Conservation (phyloP, 2,113 vertebrate species). For the Archocentrus centrarchus region DNA sequence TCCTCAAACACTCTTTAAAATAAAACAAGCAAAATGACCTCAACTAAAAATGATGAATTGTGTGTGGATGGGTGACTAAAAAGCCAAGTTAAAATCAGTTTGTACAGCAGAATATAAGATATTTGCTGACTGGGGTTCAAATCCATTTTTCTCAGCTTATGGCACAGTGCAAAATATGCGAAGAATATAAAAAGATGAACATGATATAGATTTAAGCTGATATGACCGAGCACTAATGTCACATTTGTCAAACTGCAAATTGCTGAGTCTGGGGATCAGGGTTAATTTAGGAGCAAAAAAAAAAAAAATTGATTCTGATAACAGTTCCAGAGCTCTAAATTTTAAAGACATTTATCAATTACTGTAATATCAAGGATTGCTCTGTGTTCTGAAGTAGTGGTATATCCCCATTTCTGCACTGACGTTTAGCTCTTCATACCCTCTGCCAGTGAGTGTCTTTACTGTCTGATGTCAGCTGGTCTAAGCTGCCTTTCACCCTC, state of each 20-base stretch:
- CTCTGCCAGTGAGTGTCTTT: slow-evolving; percentile 35
- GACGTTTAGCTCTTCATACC: not conserved
- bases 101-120: not conserved
- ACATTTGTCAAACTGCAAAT: not conserved
- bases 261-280: not conserved
- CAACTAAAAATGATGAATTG: not conserved
- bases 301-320: not conserved
- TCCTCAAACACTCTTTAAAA: not conserved
- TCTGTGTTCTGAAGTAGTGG: slow-evolving; percentile 7
- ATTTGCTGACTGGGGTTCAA: not conserved
- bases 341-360: not conserved
- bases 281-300: not conserved
- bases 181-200: not conserved
- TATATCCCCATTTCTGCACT: not conserved
- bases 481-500: slow-evolving; percentile 90
- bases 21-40: not conserved
- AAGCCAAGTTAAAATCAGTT: not conserved
- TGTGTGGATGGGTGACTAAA: not conserved
- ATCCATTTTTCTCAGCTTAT: not conserved
- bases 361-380: not conserved
- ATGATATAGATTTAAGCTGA: not conserved
- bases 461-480: slow-evolving; percentile 85
- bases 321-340: not conserved
- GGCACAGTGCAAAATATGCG: not conserved
- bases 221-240: not conserved